These are phyloP conservation scores for Erannis defoliaria DNA, from an alignment of 2,888 invertebrate species.

Conservation along the genomic window DNA sequence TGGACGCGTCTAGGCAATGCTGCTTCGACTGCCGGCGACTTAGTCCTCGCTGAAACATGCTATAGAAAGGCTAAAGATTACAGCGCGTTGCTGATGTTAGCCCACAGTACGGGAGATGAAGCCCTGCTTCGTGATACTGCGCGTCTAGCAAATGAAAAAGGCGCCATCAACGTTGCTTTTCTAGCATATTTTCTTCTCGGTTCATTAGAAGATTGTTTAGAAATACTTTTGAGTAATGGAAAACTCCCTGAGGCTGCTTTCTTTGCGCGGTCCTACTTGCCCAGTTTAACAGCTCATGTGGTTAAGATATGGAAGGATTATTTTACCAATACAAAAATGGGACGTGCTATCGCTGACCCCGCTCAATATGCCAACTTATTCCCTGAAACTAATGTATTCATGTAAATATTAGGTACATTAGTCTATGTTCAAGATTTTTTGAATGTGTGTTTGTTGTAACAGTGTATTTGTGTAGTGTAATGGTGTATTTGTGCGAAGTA, in stretches of 20 bases:
- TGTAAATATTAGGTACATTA: background rate
- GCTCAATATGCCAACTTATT: constrained; percentile 20
- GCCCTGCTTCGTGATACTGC: constrained; percentile 4
- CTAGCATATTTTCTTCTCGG: constrained; percentile 14
- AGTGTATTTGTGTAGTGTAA: too few relatives aligned
- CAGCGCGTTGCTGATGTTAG: constrained; percentile 13
- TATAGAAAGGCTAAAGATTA: constrained; percentile 13
- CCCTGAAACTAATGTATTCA: constrained; percentile 44
- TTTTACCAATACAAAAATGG: constrained; percentile 26
- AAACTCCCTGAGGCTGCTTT: constrained; percentile 30
- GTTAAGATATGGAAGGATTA: constrained; percentile 34
- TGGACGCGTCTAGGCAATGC: constrained; percentile 21
- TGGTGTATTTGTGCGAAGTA: too few relatives aligned
- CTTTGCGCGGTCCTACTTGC: constrained; percentile 40
- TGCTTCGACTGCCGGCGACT: background rate
- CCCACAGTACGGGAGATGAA: background rate
- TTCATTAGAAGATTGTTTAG: constrained; percentile 1
- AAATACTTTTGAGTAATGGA: background rate
- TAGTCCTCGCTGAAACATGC: constrained; percentile 6
- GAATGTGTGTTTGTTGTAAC: constrained; percentile 71
- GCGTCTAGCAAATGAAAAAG: background rate
- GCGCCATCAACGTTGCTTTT: constrained; percentile 19
- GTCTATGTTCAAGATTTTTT: background rate
- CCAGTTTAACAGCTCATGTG: constrained; percentile 33
- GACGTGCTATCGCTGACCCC: constrained; percentile 37